A percentile compares a stretch with the other conserved stretches of the same genome.
Conservation (phyloP, 92 coral and sea anemone species). For the Plumapathes pennacea region DNA sequence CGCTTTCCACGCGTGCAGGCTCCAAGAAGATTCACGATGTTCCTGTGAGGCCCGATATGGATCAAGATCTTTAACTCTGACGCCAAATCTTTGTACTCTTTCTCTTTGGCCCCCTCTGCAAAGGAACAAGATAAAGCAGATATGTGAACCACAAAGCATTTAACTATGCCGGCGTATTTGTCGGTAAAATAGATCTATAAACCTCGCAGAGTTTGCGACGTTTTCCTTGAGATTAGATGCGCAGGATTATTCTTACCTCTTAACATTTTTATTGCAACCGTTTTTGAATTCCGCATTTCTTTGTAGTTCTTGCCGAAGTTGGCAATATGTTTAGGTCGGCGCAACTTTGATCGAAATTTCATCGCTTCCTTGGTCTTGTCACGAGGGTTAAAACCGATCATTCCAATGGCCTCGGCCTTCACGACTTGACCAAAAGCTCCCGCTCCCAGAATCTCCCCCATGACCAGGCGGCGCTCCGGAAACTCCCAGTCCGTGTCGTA, state of each 20-base stretch:
- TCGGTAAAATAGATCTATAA: too few relatives aligned
- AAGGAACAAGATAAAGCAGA: background rate
- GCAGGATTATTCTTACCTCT: too few relatives aligned
- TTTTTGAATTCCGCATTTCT: too few relatives aligned
- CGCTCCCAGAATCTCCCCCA: slow-evolving; percentile 74
- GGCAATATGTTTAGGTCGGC: too few relatives aligned
- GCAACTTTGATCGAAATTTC: slow-evolving; percentile 46
- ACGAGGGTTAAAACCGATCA: slow-evolving; percentile 62
- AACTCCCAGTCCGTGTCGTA: slow-evolving; percentile 81
- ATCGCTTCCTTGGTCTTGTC: slow-evolving; percentile 59
- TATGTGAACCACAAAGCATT: too few relatives aligned
- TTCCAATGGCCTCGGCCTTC: slow-evolving; percentile 91
- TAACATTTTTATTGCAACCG: too few relatives aligned
- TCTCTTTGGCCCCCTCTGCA: slow-evolving; percentile 48
- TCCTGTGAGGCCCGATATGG: slow-evolving; percentile 80
- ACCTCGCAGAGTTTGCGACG: too few relatives aligned
- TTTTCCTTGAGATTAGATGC: too few relatives aligned
- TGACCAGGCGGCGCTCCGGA: slow-evolving; percentile 63
- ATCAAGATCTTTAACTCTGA: slow-evolving; percentile 82
- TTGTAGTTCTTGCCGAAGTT: too few relatives aligned
- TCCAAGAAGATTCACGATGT: slow-evolving; percentile 78
- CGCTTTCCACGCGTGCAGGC: slow-evolving; percentile 69
- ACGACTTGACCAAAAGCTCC: slow-evolving; percentile 88
- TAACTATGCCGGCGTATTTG: too few relatives aligned
- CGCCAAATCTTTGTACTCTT: slow-evolving; percentile 76